These are phyloP conservation scores for Hephaestus fuliginosus DNA, from an alignment of 2,797 vertebrate genomes.

Conservation along the genomic window DNA sequence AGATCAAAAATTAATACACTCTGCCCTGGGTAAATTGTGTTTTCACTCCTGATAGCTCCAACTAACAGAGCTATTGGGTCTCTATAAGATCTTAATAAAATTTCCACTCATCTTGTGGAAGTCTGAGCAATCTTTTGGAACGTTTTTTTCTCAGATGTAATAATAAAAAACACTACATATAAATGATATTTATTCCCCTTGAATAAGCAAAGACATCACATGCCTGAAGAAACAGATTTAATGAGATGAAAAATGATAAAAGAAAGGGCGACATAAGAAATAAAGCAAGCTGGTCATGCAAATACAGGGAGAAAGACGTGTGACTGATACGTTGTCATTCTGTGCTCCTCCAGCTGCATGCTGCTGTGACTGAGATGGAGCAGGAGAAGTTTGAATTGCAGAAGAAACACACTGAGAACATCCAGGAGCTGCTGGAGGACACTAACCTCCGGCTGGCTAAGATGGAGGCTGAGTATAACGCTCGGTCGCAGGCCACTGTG, in stretches of 20 bases:
- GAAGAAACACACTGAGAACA: conserved; percentile 91
- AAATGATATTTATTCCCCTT: conserved; percentile 34
- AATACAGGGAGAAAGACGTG: not conserved
- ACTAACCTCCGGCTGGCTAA: conserved; percentile 90
- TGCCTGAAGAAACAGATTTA: conserved; percentile 11
- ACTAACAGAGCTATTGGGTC: conserved; percentile 35
- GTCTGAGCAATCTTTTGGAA: conserved; percentile 27
- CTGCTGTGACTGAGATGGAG: conserved; percentile 90
- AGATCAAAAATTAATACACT: conserved; percentile 61
- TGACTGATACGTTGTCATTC: conserved; percentile 25
- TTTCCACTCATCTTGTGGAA: conserved; percentile 38
- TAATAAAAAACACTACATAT: conserved; percentile 17
- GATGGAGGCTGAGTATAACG: conserved; percentile 91
- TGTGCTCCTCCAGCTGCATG: conserved; percentile 86
- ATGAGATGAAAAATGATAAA: conserved; percentile 2
- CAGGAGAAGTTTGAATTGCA: conserved; percentile 93
- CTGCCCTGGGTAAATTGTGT: conserved; percentile 58
- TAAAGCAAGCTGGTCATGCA: not conserved
- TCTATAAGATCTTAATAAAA: conserved; percentile 60
- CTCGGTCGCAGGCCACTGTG: conserved; percentile 88
- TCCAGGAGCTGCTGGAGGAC: conserved; percentile 92
- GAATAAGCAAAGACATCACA: conserved; percentile 22
- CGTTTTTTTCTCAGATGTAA: conserved; percentile 37
- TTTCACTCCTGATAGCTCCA: conserved; percentile 49
- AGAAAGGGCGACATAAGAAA: not conserved